Percentiles rank a stretch among this genome's conserved stretches.
These are phyloP conservation scores for Ceratosolen fusciceps DNA, from an alignment of 1,140 invertebrate genomes.

Conservation along the genomic window DNA sequence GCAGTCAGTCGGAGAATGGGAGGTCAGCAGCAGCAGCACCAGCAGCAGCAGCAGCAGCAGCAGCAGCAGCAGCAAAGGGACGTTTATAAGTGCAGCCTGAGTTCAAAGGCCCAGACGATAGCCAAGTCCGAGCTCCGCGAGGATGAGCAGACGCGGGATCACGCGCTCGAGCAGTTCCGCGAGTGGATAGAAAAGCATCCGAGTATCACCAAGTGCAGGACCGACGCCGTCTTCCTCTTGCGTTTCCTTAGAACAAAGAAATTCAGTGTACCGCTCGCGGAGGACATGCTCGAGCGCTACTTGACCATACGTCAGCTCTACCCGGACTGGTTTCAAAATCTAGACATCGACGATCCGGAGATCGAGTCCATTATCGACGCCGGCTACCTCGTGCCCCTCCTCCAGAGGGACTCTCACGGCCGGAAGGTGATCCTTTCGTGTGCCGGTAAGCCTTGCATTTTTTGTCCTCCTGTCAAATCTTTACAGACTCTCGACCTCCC, in stretches of 20 bases:
- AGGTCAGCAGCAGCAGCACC: too few species aligned
- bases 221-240: slow-evolving; percentile 84
- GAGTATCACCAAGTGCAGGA: slow-evolving; percentile 81
- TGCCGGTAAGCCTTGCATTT: slow-evolving; percentile 74
- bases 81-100: slow-evolving; percentile 63
- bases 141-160: slow-evolving; percentile 78
- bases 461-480: too few species aligned
- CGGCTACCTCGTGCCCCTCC: slow-evolving; percentile 86
- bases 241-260: slow-evolving; percentile 89
- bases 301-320: slow-evolving; percentile 84
- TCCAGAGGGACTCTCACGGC: slow-evolving; percentile 80
- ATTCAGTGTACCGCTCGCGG: slow-evolving; percentile 86
- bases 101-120: slow-evolving; percentile 70
- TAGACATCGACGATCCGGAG: slow-evolving; percentile 80
- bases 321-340: slow-evolving; percentile 86
- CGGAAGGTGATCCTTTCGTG: slow-evolving; percentile 82
- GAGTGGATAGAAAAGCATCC: slow-evolving; percentile 85
- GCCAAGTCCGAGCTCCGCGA: slow-evolving; percentile 82
- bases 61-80: slow-evolving; percentile 53
- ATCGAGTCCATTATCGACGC: slow-evolving; percentile 83
- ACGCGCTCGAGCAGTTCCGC: slow-evolving; percentile 79
- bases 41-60: too few species aligned
- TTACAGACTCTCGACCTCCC: too few species aligned
- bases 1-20: slow-evolving; percentile 46
- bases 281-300: slow-evolving; percentile 88